phyloP scores from a whole-genome alignment of 2,888 invertebrate species.

The Alloplasta piceator region DNA sequence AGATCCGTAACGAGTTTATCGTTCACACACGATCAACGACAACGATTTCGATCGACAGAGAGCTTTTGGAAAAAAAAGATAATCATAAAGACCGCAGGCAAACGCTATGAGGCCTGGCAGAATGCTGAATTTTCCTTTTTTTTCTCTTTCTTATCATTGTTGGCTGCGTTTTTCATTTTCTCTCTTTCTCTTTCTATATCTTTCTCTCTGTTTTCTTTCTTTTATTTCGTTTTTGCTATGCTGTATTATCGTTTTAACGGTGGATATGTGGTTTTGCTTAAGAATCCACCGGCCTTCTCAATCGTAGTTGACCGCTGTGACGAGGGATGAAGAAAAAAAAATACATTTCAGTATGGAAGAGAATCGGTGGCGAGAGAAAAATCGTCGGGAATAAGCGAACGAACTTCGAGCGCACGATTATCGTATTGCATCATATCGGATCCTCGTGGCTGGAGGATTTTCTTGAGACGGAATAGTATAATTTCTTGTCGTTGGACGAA shows the following conservation, averaged over 20 bases:
- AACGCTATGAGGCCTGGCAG: slow-evolving; percentile 71
- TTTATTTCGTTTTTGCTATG: slow-evolving; percentile 23
- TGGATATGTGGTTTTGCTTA: slow-evolving; percentile 56
- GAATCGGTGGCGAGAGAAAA: no score
- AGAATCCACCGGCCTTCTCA: slow-evolving; percentile 43
- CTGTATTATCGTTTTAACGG: slow-evolving; percentile 49
- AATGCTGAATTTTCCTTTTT: slow-evolving; percentile 51
- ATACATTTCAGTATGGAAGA: no score
- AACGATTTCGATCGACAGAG: slow-evolving; percentile 29
- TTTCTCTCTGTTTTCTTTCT: slow-evolving; percentile 10
- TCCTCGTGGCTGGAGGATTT: no score
- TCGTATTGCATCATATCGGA: neutral
- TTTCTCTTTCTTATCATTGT: slow-evolving; percentile 63
- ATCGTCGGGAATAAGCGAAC: no score
- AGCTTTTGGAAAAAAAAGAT: slow-evolving; percentile 51
- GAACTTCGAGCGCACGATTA: neutral
- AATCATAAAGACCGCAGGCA: slow-evolving; percentile 67
- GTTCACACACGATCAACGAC: neutral
- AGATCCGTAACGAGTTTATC: slow-evolving; percentile 29
- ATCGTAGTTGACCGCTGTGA: slow-evolving; percentile 10
- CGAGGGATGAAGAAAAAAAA: slow-evolving; percentile 1
- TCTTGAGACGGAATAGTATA: no score
- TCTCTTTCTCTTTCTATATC: slow-evolving; percentile 25
- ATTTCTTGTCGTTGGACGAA: no score
- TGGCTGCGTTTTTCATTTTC: slow-evolving; percentile 73